Base-by-base conservation (phyloP, 2,113 vertebrate genomes). In the Aspiorhynchus laticeps region DNA sequence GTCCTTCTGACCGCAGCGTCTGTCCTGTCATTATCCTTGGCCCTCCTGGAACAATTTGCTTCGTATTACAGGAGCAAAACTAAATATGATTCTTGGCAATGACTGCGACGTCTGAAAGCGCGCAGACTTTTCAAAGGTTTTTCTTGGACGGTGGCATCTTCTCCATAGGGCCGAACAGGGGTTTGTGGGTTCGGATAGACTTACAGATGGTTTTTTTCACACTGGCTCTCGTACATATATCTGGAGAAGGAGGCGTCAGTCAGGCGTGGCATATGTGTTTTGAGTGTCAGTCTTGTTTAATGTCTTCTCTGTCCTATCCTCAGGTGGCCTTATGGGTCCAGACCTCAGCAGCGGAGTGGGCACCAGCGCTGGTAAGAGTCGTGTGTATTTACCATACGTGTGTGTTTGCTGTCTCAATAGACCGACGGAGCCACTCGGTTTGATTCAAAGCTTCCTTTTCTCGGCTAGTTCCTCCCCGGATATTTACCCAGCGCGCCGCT, bases 241-340 rank as follows among this genome's bases (percentile, higher is more conserved):
- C 73, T 46, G 5, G 31, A 87, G 74, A 84, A 79, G 24, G 59
- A 76, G 78, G 59, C 56, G 28, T 19, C 78, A 46, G 73, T 80
- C 77, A 83, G 61, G 38, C 71, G 31, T 76, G 21, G 43, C 65
- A 53, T 84, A 59, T 24, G 15, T 65, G 48, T 85, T 85, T 86
- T 78, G 79, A 41, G 48, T 51, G 77, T 85, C 79, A 76, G 36
- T 86, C 83, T 79, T 46, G 69, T 80, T 71, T 92, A 75, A 77
- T 56, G 51, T 89, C n/a, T 88, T 1, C 91, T 43, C 28, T 85
- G 41, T 89, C 28, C 92, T 91, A 93, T 89, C 89, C 87, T 0
- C 92, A 97, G 96, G 96, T 97, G 97, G 97, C 91, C 95, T 98
- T 91, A 96, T 98, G 96, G 94, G 95, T 89, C 95, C 97, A 85